A percentile compares a stretch with the other conserved stretches of the same genome.
These are phyloP conservation scores for Kryphioiulus occultus DNA, from an alignment of 2,888 invertebrate species.

Conservation along the genomic window DNA sequence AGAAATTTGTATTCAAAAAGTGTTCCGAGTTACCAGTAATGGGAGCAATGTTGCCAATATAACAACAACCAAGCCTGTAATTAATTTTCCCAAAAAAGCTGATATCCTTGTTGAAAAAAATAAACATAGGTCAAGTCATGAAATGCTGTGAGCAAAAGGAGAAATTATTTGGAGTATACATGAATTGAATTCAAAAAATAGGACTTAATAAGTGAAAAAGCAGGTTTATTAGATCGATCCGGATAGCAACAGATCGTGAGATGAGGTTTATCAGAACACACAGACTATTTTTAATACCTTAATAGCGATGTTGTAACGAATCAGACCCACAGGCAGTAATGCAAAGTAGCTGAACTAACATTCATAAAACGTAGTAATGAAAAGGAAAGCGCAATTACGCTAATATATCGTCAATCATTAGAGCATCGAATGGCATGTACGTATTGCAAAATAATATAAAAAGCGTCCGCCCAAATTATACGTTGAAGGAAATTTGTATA, in stretches of 20 bases:
- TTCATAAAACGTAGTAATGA: background rate
- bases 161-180: slow-evolving; percentile 39
- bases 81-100: slow-evolving; percentile 24
- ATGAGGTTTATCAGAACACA: background rate
- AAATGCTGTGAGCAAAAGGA: background rate
- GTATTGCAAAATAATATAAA: no score
- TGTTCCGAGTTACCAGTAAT: slow-evolving; percentile 21
- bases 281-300: background rate
- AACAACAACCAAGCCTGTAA: slow-evolving; percentile 29
- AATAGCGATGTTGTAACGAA: background rate
- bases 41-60: slow-evolving; percentile 27
- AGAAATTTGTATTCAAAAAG: background rate
- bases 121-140: background rate
- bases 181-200: background rate
- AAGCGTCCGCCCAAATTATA: no score
- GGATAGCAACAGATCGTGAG: background rate
- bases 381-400: background rate
- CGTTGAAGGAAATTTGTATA: no score
- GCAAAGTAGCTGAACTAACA: background rate
- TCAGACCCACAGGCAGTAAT: background rate
- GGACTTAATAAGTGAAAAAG: background rate
- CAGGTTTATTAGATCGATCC: background rate
- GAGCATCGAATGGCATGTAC: no score
- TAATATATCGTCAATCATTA: background rate
- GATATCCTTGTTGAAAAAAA: slow-evolving; percentile 42